Evolutionary conservation across 2,888 invertebrate species (phyloP), one percentile per base, ranked within the genome.

Genomic region (Cancer borealis): DNA sequence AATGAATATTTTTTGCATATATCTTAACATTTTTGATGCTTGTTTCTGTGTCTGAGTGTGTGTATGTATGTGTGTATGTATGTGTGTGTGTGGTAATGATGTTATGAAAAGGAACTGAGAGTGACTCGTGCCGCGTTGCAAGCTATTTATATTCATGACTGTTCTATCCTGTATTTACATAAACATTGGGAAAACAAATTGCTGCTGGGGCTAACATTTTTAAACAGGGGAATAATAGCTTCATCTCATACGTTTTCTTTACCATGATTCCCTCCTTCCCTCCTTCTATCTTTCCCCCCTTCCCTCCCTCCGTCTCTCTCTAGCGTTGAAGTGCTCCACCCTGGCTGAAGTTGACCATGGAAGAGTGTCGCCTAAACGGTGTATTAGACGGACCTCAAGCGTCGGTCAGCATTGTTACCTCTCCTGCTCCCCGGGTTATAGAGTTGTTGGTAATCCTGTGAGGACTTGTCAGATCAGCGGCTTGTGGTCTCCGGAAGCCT

Each of bases 331-430:
- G 47, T 96, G 96, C 92, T 96, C 96, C 0, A 92, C 93, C 12
- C 92, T 96, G 84, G 88, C 91, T 8, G 95, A 93, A 17, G 96
- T 96, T 6, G 95, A 95, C 21, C 95, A 96, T 88, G 96, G 96
- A 21, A 95, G 95, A 46, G 96, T 96, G 26, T 95, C 96, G 30
- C 96, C 96, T 8, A 79, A 91, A 10, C 92, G 95, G 3, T 96
- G 96, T 90, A 93, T 88, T 2, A 47, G 93, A 2, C 90, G 95
- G 5, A 91, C 95, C 2, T 94, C 95, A 5, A 90, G 91, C 26
- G 91, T 93, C 14, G 96, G 96, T 3, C 94, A 96, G 92, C 96
- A 96, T 89, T 96, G 96, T 93, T 96, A 96, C 93, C 96, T 96
- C 79, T 96, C 96, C 10, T 96, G 96, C 87, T 93, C 95, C 17